Evolutionary conservation across 2,797 vertebrate genomes (phyloP), one percentile per base, ranked within the genome.

Genomic region (Chaunax sp.): DNA sequence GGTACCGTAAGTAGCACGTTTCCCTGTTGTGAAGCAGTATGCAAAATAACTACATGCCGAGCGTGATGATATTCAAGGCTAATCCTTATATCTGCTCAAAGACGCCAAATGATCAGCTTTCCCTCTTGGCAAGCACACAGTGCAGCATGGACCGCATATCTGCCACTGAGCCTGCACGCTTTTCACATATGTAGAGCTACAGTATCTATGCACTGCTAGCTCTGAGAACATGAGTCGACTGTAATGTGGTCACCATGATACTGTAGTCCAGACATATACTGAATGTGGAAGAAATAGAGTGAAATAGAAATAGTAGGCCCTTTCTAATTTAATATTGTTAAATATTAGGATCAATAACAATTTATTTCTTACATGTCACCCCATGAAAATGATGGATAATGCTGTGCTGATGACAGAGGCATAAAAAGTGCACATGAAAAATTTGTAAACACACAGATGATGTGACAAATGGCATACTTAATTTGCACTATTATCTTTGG

Each of bases 61-160:
- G 69, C 66, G n/a, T 70, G 78, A 57, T 72, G 84, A 90, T 87
- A 85, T 83, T 78, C 74, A 81, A 78, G 78, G 66, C 49, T 88
- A 89, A 93, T 90, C 88, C 89, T 82, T 71, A 82, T 88, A 90
- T 91, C 83, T 84, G 72, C 80, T 85, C 79, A 82, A 78, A 91
- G 89, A 86, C 72, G 56, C 77, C 71, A 75, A 87, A 76, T 79
- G 72, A 83, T 84, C 77, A 82, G 72, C 83, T 81, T 79, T 84
- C 72, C 78, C 78, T 79, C 78, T 72, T 71, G 81, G 80, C 78
- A 86, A 84, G 78, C 70, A 65, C 62, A 23, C 54, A 69, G 67
- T 47, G 76, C 81, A 62, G 63, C 43, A 44, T 70, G 80, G 59
- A 83, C 53, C 71, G 68, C 64, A 46, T 82, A 75, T 74, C 76